Base-by-base conservation (phyloP, 2,888 invertebrate species). In the Volucella bombylans region DNA sequence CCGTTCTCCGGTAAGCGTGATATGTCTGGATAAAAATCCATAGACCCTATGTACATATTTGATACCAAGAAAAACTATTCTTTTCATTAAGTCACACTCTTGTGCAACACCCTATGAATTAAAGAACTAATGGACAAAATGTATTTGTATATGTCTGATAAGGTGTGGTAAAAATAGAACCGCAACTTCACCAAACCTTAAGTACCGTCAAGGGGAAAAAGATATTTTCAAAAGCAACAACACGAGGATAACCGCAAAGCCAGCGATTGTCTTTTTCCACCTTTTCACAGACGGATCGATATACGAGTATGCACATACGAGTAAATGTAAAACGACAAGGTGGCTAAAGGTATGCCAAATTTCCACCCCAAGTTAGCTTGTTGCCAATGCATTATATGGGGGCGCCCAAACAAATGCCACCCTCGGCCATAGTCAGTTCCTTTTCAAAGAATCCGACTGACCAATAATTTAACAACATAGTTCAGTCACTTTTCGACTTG, bases 401-500 rank as follows among this genome's bases (percentile, higher is more conserved):
- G 41, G 83, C 71, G 47, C 52, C 62, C 69, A 50, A 59, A 74
- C 45, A 83, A 74, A 64, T 69, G 73, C 74, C 79, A 74, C 74
- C 79, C 74, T 62, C 67, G 10, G 10, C 23, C 14, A 31, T 31
- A 38, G 11, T 61, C 8, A 23, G 15, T 10, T 64, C 15, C 18
- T 11, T 41, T 62, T 8, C 31, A 8, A 12, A 18, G 38, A 72
- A 68, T 50, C 38, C 39, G 45, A 18, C 59, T 79, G 79, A 83
- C 74, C 74, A 83, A 74, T 64, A 43, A 59, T 61, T 65, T 55
- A 39, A 43, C 23, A 79, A 67, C 61, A 59, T 67, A 71, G 59
- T 76, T 83, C 79, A 83, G 83, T 83, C 74, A 79, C 83, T 71
- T 79, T 83, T 79, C 45, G 54, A 65, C 54, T 59, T 69, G 74